Evolutionary conservation across 2,113 vertebrate genomes (phyloP).

Genomic region (Hippocampus zosterae): DNA sequence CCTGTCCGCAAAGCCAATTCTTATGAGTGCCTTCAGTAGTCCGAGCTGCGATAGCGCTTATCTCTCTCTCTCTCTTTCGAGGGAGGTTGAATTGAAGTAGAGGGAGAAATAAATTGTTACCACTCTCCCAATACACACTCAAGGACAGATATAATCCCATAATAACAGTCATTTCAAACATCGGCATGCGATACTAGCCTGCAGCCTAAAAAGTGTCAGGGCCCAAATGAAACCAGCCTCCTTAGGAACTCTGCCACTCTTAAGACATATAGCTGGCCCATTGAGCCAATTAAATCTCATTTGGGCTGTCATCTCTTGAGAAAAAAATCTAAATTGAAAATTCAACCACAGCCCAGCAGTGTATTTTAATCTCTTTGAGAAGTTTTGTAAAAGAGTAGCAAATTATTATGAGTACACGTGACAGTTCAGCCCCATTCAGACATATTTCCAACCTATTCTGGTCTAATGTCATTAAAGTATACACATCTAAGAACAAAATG

Average conservation of each 20-base stretch:
- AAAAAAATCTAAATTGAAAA: constrained; percentile 41
- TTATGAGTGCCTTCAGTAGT: too few species aligned
- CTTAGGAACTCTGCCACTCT: constrained; percentile 19
- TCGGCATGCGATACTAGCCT: constrained; percentile 43
- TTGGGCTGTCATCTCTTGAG: constrained; percentile 54
- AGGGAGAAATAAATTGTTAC: too few species aligned
- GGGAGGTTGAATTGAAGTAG: too few species aligned
- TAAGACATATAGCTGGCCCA: constrained; percentile 15
- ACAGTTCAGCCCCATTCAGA: too few species aligned
- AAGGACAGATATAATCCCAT: constrained; percentile 64
- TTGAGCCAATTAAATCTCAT: constrained; percentile 53
- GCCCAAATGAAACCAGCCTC: constrained; percentile 20
- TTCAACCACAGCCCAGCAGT: constrained; percentile 9
- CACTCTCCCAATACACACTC: constrained; percentile 34
- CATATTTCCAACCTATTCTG: neutral
- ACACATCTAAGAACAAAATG: neutral
- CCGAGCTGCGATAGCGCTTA: too few species aligned
- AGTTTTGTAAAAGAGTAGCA: constrained; percentile 3
- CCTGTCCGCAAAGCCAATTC: too few species aligned
- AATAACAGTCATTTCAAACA: constrained; percentile 64
- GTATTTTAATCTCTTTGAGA: constrained; percentile 12
- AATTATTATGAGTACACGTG: neutral
- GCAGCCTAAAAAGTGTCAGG: constrained; percentile 16
- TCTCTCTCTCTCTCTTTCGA: too few species aligned
- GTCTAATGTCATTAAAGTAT: neutral